Conservation (phyloP, 1,140 invertebrate genomes). For the Panulirus ornatus region DNA sequence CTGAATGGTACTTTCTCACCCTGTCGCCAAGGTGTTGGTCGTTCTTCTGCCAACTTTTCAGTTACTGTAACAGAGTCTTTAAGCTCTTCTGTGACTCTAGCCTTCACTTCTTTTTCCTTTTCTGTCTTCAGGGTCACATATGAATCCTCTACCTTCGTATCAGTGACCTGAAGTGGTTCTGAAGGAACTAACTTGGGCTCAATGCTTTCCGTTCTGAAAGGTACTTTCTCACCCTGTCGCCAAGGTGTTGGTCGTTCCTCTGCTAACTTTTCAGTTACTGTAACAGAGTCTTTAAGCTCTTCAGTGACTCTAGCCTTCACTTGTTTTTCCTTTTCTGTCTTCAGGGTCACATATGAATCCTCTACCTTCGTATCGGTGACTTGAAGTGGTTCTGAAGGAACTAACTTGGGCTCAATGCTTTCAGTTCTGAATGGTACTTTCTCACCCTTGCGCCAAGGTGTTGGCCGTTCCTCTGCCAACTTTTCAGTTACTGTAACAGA, state of each 20-base stretch:
- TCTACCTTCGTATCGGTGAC: constrained; percentile 43
- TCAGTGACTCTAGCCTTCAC: constrained; percentile 55
- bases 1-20: constrained; percentile 48
- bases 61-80: constrained; percentile 56
- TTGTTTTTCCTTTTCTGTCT: constrained; percentile 42
- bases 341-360: constrained; percentile 33
- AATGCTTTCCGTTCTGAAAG: constrained; percentile 46
- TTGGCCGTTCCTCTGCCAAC: constrained; percentile 31
- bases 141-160: constrained; percentile 34
- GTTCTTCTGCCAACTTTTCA: constrained; percentile 46
- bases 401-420: constrained; percentile 19
- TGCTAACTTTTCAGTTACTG: constrained; percentile 56
- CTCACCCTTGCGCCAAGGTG: constrained; percentile 38
- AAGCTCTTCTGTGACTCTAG: constrained; percentile 44
- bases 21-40: constrained; percentile 18
- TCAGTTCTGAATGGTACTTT: constrained; percentile 47
- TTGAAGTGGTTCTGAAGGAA: constrained; percentile 36
- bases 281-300: constrained; percentile 51
- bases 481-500: constrained; percentile 49
- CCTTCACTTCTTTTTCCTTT: constrained; percentile 29
- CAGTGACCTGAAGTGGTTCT: constrained; percentile 26
- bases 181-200: constrained; percentile 28
- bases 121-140: constrained; percentile 25
- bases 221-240: constrained; percentile 29
- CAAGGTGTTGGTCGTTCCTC: constrained; percentile 43